phyloP scores from a whole-genome alignment of 2,888 invertebrate genomes.

The Siphlonurus alternatus region DNA sequence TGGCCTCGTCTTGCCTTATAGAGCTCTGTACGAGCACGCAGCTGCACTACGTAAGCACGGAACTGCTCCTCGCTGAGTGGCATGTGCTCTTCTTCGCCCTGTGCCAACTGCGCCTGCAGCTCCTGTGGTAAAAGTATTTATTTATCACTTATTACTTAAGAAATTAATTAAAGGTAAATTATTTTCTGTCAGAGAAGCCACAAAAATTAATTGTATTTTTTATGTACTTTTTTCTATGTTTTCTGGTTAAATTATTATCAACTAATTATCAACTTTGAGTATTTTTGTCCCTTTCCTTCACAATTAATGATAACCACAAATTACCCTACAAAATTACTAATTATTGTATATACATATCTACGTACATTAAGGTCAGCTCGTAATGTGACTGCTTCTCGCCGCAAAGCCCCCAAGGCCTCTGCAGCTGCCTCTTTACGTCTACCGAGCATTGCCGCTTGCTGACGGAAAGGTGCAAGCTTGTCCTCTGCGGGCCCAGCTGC shows the following conservation, averaged over 20 bases:
- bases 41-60: not conserved
- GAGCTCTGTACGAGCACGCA: not conserved
- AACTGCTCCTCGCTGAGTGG: not conserved
- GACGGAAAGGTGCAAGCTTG: slow-evolving; percentile 65
- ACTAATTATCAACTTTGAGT: no score
- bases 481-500: slow-evolving; percentile 32
- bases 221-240: no score
- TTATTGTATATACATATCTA: not conserved
- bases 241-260: no score
- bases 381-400: not conserved
- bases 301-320: not conserved
- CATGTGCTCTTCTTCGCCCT: not conserved
- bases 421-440: slow-evolving; percentile 2
- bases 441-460: slow-evolving; percentile 51
- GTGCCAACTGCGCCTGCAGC: not conserved
- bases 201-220: no score
- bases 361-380: not conserved
- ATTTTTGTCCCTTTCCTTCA: no score
- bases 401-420: slow-evolving; percentile 1
- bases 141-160: no score
- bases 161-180: no score
- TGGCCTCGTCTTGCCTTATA: not conserved
- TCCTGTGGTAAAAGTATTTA: not conserved
- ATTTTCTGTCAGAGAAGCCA: no score
- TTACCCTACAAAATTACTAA: not conserved